phyloP scores from a whole-genome alignment of 2,888 invertebrate species.

The Liopterus haemorrhoidalis region DNA sequence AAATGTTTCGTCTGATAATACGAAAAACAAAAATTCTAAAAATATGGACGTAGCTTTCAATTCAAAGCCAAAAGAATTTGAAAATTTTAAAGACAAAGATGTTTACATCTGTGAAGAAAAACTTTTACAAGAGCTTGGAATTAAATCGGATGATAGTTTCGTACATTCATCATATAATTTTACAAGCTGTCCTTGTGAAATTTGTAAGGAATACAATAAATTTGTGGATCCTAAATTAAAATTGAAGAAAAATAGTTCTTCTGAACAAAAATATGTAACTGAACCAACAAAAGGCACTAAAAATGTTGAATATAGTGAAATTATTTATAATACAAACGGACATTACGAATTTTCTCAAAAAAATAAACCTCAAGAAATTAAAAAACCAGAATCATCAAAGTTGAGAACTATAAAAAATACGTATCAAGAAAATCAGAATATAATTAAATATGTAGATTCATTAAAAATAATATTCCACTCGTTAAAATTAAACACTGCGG shows the following conservation, averaged over 20 bases:
- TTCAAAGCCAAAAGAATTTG: too few relatives aligned
- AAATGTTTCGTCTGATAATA: too few relatives aligned
- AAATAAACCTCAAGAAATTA: too few relatives aligned
- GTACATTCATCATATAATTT: too few relatives aligned
- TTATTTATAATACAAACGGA: background rate
- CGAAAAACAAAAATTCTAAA: too few relatives aligned
- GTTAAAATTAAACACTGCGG: slow-evolving; percentile 45
- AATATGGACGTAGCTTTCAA: too few relatives aligned
- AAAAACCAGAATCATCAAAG: background rate
- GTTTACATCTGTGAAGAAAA: too few relatives aligned
- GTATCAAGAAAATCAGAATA: slow-evolving; percentile 12
- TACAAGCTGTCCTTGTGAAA: too few relatives aligned
- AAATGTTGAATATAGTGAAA: slow-evolving; percentile 1
- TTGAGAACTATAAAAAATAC: background rate
- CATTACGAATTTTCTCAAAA: slow-evolving; percentile 5
- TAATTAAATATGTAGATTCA: slow-evolving; percentile 44
- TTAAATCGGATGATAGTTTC: too few relatives aligned
- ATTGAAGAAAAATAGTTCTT: too few relatives aligned
- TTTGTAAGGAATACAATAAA: slow-evolving; percentile 18
- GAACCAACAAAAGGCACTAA: slow-evolving; percentile 6
- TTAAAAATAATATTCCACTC: slow-evolving; percentile 45
- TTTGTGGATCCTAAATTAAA: slow-evolving; percentile 24
- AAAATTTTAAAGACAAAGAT: too few relatives aligned
- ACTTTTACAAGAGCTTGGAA: too few relatives aligned
- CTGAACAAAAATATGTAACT: background rate